phyloP scores from a whole-genome alignment of 2,888 invertebrate genomes.

The Formica aserva region DNA sequence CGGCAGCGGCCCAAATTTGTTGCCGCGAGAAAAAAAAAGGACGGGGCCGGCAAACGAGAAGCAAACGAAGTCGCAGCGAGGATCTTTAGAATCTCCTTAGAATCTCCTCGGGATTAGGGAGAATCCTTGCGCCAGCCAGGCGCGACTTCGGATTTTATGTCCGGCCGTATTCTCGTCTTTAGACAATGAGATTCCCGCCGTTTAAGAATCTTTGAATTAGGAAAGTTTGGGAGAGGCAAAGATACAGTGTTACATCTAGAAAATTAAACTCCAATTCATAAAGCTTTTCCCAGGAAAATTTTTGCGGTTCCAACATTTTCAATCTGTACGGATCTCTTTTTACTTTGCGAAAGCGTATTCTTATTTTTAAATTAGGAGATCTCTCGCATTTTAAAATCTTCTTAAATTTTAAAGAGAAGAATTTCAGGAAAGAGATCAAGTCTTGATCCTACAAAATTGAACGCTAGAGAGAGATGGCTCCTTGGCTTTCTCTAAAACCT shows the following conservation, averaged over 20 bases:
- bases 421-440: neutral
- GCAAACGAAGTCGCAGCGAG: neutral
- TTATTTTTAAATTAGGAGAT: neutral
- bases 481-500: neutral
- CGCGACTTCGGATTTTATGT: conserved; percentile 39
- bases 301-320: neutral
- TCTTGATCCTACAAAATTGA: neutral
- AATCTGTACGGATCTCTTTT: neutral
- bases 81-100: conserved; percentile 20
- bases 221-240: neutral
- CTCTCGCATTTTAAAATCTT: neutral
- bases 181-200: conserved; percentile 31
- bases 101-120: conserved; percentile 23
- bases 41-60: neutral
- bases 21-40: conserved; percentile 1
- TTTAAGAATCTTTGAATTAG: conserved; percentile 15
- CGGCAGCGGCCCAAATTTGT: conserved; percentile 35
- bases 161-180: conserved; percentile 12
- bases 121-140: conserved; percentile 9
- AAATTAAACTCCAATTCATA: conserved; percentile 32
- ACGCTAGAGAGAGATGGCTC: neutral
- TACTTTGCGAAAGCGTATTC: neutral
- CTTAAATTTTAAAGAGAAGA: neutral
- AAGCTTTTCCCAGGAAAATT: neutral
- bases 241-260: neutral